phyloP scores from a whole-genome alignment of 2,113 vertebrate genomes.

The Dascyllus trimaculatus region DNA sequence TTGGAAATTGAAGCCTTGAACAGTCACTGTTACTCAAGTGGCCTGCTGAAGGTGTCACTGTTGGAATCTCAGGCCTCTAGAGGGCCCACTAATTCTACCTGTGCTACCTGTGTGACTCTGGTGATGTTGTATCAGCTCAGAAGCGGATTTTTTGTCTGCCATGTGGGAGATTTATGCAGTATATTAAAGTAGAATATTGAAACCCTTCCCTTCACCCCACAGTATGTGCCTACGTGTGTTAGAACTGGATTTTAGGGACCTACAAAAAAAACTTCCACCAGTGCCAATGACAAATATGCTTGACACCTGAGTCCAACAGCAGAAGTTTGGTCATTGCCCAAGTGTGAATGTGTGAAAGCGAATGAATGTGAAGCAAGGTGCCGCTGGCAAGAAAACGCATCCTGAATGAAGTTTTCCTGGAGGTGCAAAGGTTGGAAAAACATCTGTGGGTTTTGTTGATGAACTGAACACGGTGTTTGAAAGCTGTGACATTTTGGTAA shows the following conservation, averaged over 20 bases:
- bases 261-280: background rate
- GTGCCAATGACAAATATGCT: conserved; percentile 17
- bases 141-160: background rate
- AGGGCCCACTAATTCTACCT: conserved; percentile 63
- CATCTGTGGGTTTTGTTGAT: conserved; percentile 13
- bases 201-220: background rate
- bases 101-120: conserved; percentile 8
- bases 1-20: conserved; percentile 7
- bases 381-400: conserved; percentile 46
- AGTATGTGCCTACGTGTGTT: background rate
- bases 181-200: background rate
- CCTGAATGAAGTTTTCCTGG: conserved; percentile 44
- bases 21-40: background rate
- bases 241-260: background rate
- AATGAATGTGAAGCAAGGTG: conserved; percentile 45
- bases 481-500: conserved; percentile 45
- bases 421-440: conserved; percentile 43
- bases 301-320: conserved; percentile 11
- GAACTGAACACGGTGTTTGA: conserved; percentile 37
- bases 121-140: conserved; percentile 26
- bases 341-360: conserved; percentile 37
- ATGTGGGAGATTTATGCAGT: background rate
- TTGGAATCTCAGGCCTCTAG: conserved; percentile 56
- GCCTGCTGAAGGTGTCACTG: background rate
- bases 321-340: conserved; percentile 1